Base-by-base conservation (phyloP, 2,113 vertebrate genomes). In the Herpetotheres cachinnans region DNA sequence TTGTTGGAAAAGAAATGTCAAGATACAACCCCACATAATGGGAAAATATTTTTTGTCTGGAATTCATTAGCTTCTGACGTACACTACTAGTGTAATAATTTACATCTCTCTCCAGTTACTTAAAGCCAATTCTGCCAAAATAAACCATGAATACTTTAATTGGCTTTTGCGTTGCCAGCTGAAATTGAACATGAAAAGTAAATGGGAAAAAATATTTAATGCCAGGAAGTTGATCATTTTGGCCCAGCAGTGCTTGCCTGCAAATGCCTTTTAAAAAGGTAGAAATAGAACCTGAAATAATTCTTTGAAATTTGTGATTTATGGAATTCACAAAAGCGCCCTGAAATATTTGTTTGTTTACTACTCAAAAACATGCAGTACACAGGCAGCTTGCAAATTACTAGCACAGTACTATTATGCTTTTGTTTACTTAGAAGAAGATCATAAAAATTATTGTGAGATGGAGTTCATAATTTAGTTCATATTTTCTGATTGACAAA, bases 111-210 rank as follows among this genome's bases (percentile, higher is more conserved):
- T 74, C 27, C 30, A 88, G 36, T 44, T 92, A 66, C 59, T 77
- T 73, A 42, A 66, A 83, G 59, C 30, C 83, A 93, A 92, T 71
- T 59, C 70, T 36, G 25, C n/a, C 92, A 85, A 94, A 94, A 93
- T 63, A 95, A 93, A 67, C 47, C 38, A 82, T 7, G 12, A 88
- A 61, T 46, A 52, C 7, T 67, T 71, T 71, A 82, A 82, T 30
- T 77, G 34, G 20, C 20, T 93, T 92, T 92, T 82, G 52, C 61
- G 34, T 65, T 83, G 34, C 71, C 71, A 80, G 40, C 30, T 69
- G 58, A 95, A 86, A 95, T 17, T 72, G 81, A 93, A 86, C 44
- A 77, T 22, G 34, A 82, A 82, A 93, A 86, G 79, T 52, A 92
- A 88, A 79, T 34, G 9, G 29, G 34, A 79, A 93, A 93, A 69